Conservation (phyloP, 2,888 invertebrate genomes). For the Eremobia ochroleuca region DNA sequence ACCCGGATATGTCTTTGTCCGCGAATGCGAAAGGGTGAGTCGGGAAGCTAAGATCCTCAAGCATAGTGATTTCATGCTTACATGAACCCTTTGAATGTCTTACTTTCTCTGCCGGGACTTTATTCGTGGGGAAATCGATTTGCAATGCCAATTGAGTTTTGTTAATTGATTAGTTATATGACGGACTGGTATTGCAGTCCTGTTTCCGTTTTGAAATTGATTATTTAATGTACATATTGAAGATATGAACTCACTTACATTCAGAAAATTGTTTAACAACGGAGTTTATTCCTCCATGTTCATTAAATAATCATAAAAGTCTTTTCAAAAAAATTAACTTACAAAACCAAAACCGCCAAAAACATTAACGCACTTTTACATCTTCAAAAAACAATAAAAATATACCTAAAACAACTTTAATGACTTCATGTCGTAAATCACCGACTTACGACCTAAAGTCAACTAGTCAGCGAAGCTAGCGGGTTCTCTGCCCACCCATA, state of each 20-base stretch:
- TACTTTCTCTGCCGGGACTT: conserved; percentile 55
- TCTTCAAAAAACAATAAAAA: conserved; percentile 33
- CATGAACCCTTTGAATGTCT: conserved; percentile 61
- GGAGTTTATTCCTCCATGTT: not conserved
- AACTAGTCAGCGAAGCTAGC: conserved; percentile 74
- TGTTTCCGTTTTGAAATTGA: conserved; percentile 34
- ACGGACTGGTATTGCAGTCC: not conserved
- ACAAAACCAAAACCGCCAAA: not conserved
- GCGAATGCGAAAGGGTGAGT: conserved; percentile 85
- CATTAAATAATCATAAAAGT: not conserved
- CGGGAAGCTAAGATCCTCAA: conserved; percentile 67
- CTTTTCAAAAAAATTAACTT: not conserved
- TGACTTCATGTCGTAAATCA: conserved; percentile 62
- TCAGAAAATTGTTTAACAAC: not conserved
- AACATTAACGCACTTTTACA: conserved; percentile 16
- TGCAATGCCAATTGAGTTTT: conserved; percentile 11
- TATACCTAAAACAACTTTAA: conserved; percentile 43
- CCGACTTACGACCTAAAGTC: conserved; percentile 63
- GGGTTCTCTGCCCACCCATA: conserved; percentile 84
- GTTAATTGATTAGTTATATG: conserved; percentile 48
- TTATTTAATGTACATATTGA: not conserved
- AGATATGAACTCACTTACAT: not conserved
- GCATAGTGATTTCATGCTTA: conserved; percentile 76
- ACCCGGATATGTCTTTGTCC: conserved; percentile 88
- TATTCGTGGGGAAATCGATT: conserved; percentile 70